Evolutionary conservation across 2,888 invertebrate genomes (phyloP), one percentile per base, ranked within the genome.

Genomic region (Masnerella sp.): DNA sequence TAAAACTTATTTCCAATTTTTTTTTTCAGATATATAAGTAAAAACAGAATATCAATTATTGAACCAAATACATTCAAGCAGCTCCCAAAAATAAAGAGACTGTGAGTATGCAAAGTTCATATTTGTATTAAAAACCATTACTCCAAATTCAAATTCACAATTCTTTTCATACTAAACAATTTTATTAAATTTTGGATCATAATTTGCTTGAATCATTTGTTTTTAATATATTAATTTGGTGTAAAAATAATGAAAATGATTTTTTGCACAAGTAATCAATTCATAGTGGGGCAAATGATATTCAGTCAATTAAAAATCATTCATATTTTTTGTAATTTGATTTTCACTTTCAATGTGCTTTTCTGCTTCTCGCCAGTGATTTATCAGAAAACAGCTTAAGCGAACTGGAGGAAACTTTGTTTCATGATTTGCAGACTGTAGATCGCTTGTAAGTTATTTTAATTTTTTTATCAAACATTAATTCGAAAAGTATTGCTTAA

Each of bases 61-160:
- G 92, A 93, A 78, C 91, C 92, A 2, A 91, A 92, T 81, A 93
- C 95, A 52, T 96, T 97, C 85, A 90, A 89, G 77, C 92, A 93
- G 84, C 90, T 94, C 80, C 91, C 92, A 9, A 91, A 92, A 68
- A 88, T 95, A n/a, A 92, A 95, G 85, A 89, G 91, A 70, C 88
- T 95, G 78, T 88, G 83, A 88, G 88, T 64, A n/a, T n/a, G n/a
- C n/a, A n/a, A n/a, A n/a, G n/a, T n/a, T n/a, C n/a, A n/a, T n/a
- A n/a, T n/a, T n/a, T n/a, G n/a, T n/a, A n/a, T n/a, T n/a, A n/a
- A n/a, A n/a, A n/a, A n/a, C n/a, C n/a, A n/a, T n/a, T n/a, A n/a
- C n/a, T n/a, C n/a, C n/a, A n/a, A n/a, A n/a, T n/a, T n/a, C n/a
- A n/a, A n/a, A n/a, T n/a, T n/a, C n/a, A 15, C 17, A 36, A 32